Conservation (phyloP, 2,797 vertebrate genomes). For the Leucoraja ocellata region DNA sequence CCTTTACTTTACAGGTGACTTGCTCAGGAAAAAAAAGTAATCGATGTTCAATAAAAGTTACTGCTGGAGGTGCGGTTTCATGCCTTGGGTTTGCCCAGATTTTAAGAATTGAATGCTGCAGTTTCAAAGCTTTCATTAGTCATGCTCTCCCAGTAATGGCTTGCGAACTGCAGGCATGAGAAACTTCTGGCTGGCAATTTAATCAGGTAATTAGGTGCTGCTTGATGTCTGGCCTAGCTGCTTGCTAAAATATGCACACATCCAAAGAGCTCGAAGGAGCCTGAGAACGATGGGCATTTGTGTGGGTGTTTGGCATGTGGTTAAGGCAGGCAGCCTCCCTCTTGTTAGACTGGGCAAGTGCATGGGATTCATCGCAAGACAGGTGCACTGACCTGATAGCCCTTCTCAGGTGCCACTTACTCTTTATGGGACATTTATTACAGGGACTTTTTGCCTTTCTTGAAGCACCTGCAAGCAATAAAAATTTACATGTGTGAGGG, state of each 20-base stretch:
- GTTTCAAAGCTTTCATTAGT: conserved; percentile 31
- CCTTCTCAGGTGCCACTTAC: conserved; percentile 79
- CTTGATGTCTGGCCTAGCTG: not conserved
- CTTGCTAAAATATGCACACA: not conserved
- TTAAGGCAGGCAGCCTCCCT: not conserved
- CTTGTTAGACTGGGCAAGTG: conserved; percentile 17
- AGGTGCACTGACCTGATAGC: conserved; percentile 86
- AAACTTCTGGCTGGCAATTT: conserved; percentile 26
- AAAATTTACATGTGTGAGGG: conserved; percentile 76
- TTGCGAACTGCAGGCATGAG: conserved; percentile 28
- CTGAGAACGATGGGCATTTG: not conserved
- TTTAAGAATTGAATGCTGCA: conserved; percentile 22
- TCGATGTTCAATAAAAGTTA: not conserved
- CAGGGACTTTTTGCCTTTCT: conserved; percentile 70
- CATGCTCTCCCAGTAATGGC: conserved; percentile 17
- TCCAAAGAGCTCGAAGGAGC: not conserved
- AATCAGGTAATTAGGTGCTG: conserved; percentile 30
- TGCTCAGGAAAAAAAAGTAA: not conserved
- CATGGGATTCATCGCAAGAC: conserved; percentile 60
- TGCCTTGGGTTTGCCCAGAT: not conserved
- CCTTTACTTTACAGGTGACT: not conserved
- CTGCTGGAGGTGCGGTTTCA: not conserved
- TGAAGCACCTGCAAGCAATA: conserved; percentile 93
- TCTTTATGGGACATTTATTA: conserved; percentile 94
- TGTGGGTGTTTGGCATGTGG: no score